These are phyloP conservation scores for Yponomeuta cagnagella DNA, from an alignment of 2,888 invertebrate genomes.

Conservation along the genomic window DNA sequence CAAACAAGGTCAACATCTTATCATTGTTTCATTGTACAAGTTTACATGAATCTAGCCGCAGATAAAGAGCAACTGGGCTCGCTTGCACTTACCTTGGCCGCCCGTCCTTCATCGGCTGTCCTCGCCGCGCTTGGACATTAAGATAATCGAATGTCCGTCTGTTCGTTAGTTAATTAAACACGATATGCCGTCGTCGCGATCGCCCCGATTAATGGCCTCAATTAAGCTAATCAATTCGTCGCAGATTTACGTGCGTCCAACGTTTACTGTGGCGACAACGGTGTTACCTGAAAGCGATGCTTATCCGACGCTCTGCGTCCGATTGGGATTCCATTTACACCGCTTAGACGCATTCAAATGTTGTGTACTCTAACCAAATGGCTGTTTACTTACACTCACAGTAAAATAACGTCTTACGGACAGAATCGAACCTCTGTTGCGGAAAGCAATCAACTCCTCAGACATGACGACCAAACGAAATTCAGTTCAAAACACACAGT, in stretches of 20 bases:
- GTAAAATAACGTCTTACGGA: neutral
- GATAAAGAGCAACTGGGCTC: neutral
- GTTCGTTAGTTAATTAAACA: conserved; percentile 72
- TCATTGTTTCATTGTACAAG: neutral
- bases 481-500: conserved; percentile 38
- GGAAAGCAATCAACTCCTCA: neutral
- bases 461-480: conserved; percentile 21
- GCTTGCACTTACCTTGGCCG: neutral
- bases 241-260: conserved; percentile 54
- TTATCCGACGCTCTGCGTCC: neutral
- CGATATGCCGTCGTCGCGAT: conserved; percentile 62
- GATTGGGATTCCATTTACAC: neutral
- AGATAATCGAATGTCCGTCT: conserved; percentile 60
- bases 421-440: neutral
- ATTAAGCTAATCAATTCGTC: conserved; percentile 66
- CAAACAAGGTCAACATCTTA: too few relatives aligned
- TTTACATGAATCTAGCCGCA: neutral
- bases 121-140: conserved; percentile 41
- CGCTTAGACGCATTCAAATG: neutral
- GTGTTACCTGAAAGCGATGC: conserved; percentile 5
- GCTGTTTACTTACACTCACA: neutral
- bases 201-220: conserved; percentile 63
- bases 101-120: conserved; percentile 15
- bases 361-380: neutral
- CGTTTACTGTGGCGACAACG: conserved; percentile 6